Evolutionary conservation across 2,888 invertebrate species (phyloP).

Genomic region (Deroplatys truncata): DNA sequence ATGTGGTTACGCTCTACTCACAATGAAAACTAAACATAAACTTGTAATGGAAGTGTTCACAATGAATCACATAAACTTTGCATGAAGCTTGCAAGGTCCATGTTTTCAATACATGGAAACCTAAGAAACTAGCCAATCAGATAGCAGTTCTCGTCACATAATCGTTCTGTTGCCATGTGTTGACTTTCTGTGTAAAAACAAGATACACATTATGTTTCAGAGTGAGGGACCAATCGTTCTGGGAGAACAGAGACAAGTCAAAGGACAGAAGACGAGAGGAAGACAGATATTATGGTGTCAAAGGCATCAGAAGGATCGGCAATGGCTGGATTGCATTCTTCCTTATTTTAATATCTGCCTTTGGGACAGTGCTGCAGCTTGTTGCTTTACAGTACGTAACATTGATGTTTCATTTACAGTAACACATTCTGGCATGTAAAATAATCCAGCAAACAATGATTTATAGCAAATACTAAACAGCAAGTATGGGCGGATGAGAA

Average conservation of each 20-base stretch:
- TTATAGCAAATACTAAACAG: no score
- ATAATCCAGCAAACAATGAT: not conserved
- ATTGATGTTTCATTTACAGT: not conserved
- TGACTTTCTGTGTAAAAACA: no score
- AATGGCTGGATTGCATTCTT: slow-evolving; percentile 58
- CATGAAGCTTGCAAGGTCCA: no score
- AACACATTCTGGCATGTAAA: not conserved
- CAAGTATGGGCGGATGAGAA: no score
- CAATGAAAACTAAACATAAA: no score
- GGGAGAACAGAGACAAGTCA: slow-evolving; percentile 42
- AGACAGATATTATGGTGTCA: slow-evolving; percentile 58
- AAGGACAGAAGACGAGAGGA: slow-evolving; percentile 32
- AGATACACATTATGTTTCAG: slow-evolving; percentile 20
- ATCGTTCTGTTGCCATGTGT: no score
- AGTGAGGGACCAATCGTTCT: slow-evolving; percentile 44
- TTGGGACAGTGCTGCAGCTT: slow-evolving; percentile 59
- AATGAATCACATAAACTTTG: no score
- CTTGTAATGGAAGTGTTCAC: no score
- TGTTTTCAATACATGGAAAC: no score
- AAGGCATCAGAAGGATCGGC: slow-evolving; percentile 55
- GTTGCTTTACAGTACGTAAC: slow-evolving; percentile 54
- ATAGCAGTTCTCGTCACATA: no score
- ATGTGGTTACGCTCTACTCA: no score
- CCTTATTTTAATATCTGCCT: slow-evolving; percentile 53
- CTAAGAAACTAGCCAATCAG: no score